phyloP scores from a whole-genome alignment of 1,140 invertebrate species.

The Drosophila burlai region DNA sequence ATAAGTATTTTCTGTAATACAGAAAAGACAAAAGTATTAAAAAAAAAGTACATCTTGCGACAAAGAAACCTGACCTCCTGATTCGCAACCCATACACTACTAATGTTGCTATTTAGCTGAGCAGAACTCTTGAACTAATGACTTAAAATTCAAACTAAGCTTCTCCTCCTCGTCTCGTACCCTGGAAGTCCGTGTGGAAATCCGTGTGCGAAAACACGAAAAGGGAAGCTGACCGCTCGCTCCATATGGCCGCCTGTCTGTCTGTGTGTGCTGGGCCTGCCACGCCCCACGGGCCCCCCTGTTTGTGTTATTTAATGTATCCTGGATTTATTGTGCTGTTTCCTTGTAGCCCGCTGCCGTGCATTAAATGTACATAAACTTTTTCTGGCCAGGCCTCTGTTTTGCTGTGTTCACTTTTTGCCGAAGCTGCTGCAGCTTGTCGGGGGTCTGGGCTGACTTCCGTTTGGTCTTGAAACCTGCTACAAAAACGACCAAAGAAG shows the following conservation, averaged over 20 bases:
- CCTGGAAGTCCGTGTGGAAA: constrained; percentile 3
- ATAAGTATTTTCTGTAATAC: too few species aligned
- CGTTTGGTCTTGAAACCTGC: constrained; percentile 80
- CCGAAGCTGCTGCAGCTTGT: constrained; percentile 48
- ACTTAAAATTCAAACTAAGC: too few species aligned
- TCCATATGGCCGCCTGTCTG: constrained; percentile 53
- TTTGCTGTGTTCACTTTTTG: constrained; percentile 34
- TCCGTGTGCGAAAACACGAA: constrained; percentile 70
- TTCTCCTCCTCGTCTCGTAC: constrained; percentile 7
- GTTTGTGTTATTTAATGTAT: constrained; percentile 80
- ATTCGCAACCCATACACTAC: too few species aligned
- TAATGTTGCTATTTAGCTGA: too few species aligned
- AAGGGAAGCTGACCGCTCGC: constrained; percentile 75
- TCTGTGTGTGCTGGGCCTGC: constrained; percentile 28
- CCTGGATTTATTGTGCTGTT: constrained; percentile 82
- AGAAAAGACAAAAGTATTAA: too few species aligned
- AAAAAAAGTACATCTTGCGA: too few species aligned
- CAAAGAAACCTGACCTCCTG: too few species aligned
- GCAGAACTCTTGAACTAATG: not conserved
- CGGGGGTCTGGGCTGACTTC: constrained; percentile 58
- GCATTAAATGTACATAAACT: constrained; percentile 80
- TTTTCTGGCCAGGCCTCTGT: constrained; percentile 53
- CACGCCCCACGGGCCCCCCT: constrained; percentile 24
- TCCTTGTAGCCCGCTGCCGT: constrained; percentile 73
- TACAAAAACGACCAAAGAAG: constrained; percentile 51